phyloP scores from a whole-genome alignment of 2,888 invertebrate species.

The Sphaerophoria rueppellii region DNA sequence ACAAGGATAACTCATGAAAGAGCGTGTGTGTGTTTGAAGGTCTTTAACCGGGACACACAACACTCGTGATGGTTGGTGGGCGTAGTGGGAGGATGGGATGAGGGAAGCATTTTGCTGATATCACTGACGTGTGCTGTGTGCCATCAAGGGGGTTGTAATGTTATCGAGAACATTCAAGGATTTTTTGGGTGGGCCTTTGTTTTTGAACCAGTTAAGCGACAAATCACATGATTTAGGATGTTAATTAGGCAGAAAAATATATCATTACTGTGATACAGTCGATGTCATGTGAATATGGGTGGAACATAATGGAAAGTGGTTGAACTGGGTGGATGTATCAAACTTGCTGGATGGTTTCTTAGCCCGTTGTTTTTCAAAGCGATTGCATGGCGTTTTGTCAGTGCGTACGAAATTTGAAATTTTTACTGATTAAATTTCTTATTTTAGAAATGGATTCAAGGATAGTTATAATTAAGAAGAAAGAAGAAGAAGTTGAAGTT shows the following conservation, averaged over 20 bases:
- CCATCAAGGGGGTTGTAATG: slow-evolving; percentile 31
- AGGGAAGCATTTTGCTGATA: slow-evolving; percentile 65
- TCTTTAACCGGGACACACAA: slow-evolving; percentile 42
- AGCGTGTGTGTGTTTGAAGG: slow-evolving; percentile 13
- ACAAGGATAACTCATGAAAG: slow-evolving; percentile 7
- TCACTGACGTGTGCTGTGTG: slow-evolving; percentile 47
- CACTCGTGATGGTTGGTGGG: slow-evolving; percentile 30
- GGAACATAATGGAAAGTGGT: slow-evolving; percentile 1
- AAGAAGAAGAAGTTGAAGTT: no score
- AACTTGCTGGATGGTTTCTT: slow-evolving; percentile 15
- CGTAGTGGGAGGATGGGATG: neutral
- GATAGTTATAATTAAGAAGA: no score
- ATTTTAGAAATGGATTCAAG: no score
- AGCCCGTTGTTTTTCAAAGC: no score
- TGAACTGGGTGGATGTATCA: slow-evolving; percentile 21
- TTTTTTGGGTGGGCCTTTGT: slow-evolving; percentile 51
- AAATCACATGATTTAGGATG: slow-evolving; percentile 75
- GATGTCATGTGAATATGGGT: slow-evolving; percentile 60
- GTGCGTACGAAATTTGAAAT: no score
- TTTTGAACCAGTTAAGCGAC: slow-evolving; percentile 71
- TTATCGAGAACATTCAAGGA: slow-evolving; percentile 3
- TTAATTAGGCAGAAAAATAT: slow-evolving; percentile 74
- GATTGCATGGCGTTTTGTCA: no score
- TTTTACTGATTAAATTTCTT: no score
- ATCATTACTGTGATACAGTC: slow-evolving; percentile 66